Evolutionary conservation across 2,113 vertebrate genomes (phyloP).

Genomic region (Clupea harengus): DNA sequence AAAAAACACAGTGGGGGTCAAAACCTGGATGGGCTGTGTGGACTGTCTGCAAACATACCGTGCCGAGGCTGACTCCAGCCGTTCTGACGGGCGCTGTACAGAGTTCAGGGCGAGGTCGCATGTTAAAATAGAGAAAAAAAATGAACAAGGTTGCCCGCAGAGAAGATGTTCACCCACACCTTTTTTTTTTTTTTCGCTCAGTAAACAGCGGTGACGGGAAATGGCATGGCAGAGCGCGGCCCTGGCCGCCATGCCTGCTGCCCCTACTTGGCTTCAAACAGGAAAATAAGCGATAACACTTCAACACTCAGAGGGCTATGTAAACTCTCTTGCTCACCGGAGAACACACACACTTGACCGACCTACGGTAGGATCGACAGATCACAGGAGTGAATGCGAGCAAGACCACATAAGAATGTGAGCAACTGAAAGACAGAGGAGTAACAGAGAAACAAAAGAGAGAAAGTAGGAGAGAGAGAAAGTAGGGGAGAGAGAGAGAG

Average conservation of each 20-base stretch:
- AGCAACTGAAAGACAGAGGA: conserved; percentile 52
- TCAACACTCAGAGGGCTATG: neutral
- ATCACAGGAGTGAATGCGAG: conserved; percentile 26
- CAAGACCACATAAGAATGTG: conserved; percentile 29
- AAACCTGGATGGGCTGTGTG: conserved; percentile 8
- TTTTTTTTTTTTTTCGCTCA: neutral
- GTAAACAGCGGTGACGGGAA: conserved; percentile 17
- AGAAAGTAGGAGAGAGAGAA: neutral
- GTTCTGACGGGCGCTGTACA: neutral
- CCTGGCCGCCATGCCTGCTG: neutral
- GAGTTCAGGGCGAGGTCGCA: neutral
- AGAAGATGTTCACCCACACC: conserved; percentile 5
- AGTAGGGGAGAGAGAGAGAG: neutral
- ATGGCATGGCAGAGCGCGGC: neutral
- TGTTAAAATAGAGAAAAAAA: neutral
- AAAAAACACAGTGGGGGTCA: neutral
- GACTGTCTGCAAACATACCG: conserved; percentile 8
- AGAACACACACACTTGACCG: neutral
- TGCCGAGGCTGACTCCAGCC: neutral
- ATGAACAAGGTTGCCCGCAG: neutral
- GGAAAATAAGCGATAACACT: conserved; percentile 6
- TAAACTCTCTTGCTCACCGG: neutral
- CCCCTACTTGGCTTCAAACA: neutral
- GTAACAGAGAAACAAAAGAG: neutral
- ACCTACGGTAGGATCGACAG: conserved; percentile 9